Evolutionary conservation across 2,113 vertebrate species (phyloP).

Genomic region (Planiliza haematocheilus): DNA sequence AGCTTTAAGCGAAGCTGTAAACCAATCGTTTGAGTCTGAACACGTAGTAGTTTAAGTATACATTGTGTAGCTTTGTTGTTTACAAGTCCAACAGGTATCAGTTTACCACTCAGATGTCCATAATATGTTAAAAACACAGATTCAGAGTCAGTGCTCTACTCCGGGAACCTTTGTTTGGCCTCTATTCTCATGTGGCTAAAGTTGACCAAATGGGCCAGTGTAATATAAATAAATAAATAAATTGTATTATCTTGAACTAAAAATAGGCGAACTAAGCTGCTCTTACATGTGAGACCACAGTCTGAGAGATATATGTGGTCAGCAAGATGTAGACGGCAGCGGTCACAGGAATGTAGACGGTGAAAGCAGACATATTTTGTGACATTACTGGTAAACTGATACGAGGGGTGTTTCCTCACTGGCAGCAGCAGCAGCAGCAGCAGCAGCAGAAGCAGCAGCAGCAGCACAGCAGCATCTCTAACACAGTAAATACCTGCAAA

Average conservation of each 20-base stretch:
- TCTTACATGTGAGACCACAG: not conserved
- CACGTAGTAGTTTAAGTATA: too few relatives aligned
- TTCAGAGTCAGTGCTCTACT: too few relatives aligned
- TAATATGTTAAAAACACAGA: too few relatives aligned
- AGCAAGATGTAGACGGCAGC: not conserved
- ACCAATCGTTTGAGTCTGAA: not conserved
- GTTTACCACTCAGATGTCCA: too few relatives aligned
- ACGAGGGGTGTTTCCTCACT: not conserved
- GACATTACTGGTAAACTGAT: slow-evolving; percentile 1
- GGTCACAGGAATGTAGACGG: not conserved
- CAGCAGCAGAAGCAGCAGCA: not conserved
- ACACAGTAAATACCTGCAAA: slow-evolving; percentile 26
- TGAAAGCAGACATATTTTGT: not conserved
- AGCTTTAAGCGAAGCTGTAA: not conserved
- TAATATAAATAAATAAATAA: too few relatives aligned
- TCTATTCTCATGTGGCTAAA: not conserved
- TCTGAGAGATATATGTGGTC: not conserved
- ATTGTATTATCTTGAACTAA: slow-evolving; percentile 4
- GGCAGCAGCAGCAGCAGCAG: slow-evolving; percentile 3
- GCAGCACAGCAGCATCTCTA: slow-evolving; percentile 7
- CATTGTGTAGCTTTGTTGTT: not conserved
- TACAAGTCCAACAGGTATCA: too few relatives aligned
- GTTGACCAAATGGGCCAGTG: not conserved
- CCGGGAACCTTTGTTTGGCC: not conserved
- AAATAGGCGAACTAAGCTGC: not conserved